Conservation (phyloP, 2,113 vertebrate species). For the Piprites chloris region DNA sequence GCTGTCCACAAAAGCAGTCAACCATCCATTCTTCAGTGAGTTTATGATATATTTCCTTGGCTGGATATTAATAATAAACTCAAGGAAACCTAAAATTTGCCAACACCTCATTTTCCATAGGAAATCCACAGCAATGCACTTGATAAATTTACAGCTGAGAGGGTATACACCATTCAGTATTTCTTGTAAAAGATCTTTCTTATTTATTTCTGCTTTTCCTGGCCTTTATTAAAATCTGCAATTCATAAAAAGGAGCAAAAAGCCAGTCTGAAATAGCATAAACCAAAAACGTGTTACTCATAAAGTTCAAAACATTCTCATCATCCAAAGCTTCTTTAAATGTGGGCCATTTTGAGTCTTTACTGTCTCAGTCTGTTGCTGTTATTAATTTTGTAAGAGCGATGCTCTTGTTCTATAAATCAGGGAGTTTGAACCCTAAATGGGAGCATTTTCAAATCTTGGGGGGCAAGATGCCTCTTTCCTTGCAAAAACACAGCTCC, state of each 20-base stretch:
- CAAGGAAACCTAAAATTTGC: background rate
- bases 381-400: background rate
- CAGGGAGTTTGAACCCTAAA: background rate
- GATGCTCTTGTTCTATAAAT: background rate
- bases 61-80: background rate
- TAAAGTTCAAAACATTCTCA: constrained; percentile 1
- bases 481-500: background rate
- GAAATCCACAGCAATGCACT: background rate
- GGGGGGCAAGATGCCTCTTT: background rate
- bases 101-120: background rate
- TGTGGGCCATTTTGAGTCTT: background rate
- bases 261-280: background rate
- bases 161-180: background rate
- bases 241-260: background rate
- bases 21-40: background rate
- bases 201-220: background rate
- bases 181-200: background rate
- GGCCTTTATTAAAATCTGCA: background rate
- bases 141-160: background rate
- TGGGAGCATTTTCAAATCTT: background rate
- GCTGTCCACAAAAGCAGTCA: background rate
- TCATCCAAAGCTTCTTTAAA: background rate
- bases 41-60: background rate
- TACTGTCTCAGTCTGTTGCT: background rate
- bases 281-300: background rate